Evolutionary conservation across 2,888 invertebrate species (phyloP).

Genomic region (Tachystola acroxantha): DNA sequence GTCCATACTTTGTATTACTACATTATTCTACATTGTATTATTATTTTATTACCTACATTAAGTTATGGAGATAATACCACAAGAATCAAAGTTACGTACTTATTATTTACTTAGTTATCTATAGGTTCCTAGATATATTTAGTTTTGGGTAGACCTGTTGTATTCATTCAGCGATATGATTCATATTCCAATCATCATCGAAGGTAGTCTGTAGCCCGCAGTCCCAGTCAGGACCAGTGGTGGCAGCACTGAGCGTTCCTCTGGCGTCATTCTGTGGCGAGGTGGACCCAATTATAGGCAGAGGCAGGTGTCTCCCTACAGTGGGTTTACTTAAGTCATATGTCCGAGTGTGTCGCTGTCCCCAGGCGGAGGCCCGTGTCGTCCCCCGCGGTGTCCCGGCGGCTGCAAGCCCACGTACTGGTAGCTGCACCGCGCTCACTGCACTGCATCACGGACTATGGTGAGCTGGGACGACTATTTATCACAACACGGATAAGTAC

Average conservation of each 20-base stretch:
- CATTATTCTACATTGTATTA: no score
- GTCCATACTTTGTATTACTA: background rate
- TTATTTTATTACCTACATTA: no score
- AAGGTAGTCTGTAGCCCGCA: background rate
- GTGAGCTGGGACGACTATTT: no score
- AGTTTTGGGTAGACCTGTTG: no score
- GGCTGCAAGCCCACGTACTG: conserved; percentile 68
- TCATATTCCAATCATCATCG: background rate
- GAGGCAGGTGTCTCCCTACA: no score
- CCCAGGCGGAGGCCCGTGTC: conserved; percentile 28
- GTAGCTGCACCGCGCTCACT: conserved; percentile 26
- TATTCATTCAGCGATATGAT: background rate
- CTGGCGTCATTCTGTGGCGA: no score
- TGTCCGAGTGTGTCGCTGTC: background rate
- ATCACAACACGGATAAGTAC: background rate
- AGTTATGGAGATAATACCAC: background rate
- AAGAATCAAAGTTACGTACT: no score
- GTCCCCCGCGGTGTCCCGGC: conserved; percentile 67
- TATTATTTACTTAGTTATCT: no score
- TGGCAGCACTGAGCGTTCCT: no score
- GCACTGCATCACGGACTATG: background rate
- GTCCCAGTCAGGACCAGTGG: background rate
- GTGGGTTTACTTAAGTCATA: no score
- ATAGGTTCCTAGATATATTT: no score
- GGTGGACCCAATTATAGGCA: no score